Percentiles rank a stretch among this genome's conserved stretches.
Conservation (phyloP, 2,888 invertebrate genomes). For the Euproctis similis region DNA sequence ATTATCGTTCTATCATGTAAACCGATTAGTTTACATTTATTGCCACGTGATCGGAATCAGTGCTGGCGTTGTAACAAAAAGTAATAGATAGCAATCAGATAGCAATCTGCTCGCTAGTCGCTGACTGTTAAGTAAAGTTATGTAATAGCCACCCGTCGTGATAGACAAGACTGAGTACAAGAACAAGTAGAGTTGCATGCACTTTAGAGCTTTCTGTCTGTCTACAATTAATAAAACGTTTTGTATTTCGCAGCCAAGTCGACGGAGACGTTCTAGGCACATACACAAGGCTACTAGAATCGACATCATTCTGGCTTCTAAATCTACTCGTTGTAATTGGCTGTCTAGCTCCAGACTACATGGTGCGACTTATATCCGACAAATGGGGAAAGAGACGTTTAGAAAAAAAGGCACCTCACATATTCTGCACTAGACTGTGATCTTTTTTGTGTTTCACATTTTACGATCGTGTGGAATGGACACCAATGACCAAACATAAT, state of each 20-base stretch:
- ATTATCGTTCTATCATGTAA: too few relatives aligned
- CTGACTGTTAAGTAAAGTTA: not conserved
- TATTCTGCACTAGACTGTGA: slow-evolving; percentile 41
- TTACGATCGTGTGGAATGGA: too few relatives aligned
- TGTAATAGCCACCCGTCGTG: not conserved
- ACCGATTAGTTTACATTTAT: too few relatives aligned
- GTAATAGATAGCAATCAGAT: too few relatives aligned
- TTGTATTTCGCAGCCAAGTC: slow-evolving; percentile 36
- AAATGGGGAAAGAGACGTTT: slow-evolving; percentile 22
- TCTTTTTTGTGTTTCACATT: too few relatives aligned
- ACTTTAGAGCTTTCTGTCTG: too few relatives aligned
- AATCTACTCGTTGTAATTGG: slow-evolving; percentile 64
- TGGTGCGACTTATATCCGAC: slow-evolving; percentile 38
- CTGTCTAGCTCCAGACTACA: slow-evolving; percentile 75
- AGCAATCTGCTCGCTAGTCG: too few relatives aligned
- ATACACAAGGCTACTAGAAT: slow-evolving; percentile 74
- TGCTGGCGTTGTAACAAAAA: too few relatives aligned
- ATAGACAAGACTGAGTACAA: too few relatives aligned
- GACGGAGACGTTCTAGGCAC: slow-evolving; percentile 77
- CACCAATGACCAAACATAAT: too few relatives aligned
- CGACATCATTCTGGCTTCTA: slow-evolving; percentile 77
- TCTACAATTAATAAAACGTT: not conserved
- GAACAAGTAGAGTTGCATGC: too few relatives aligned
- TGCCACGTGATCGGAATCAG: too few relatives aligned
- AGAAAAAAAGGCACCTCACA: slow-evolving; percentile 2